phyloP scores from a whole-genome alignment of 2,888 invertebrate species.

The Amblyjoppa fuscipennis region DNA sequence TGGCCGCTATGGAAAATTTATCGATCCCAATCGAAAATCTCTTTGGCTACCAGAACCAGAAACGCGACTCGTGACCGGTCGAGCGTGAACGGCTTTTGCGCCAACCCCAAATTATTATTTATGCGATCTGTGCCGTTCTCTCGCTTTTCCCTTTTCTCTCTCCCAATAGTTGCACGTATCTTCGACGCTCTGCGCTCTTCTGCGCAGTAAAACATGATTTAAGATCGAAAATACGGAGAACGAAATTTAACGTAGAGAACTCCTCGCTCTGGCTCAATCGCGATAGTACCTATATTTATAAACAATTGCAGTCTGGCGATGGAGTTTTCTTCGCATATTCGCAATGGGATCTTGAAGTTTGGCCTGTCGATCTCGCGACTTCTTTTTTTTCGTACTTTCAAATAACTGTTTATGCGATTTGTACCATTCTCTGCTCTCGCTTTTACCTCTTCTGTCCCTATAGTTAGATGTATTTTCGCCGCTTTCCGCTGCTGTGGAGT shows the following conservation, averaged over 20 bases:
- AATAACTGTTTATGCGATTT: too few species aligned
- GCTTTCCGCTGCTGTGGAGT: not conserved
- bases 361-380: not conserved
- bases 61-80: conserved; percentile 56
- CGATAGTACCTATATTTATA: not conserved
- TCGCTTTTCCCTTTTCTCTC: conserved; percentile 8
- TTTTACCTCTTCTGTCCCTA: conserved; percentile 25
- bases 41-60: conserved; percentile 46
- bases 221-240: conserved; percentile 30
- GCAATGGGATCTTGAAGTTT: not conserved
- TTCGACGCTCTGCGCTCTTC: not conserved
- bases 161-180: not conserved
- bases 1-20: conserved; percentile 75
- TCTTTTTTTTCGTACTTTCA: not conserved
- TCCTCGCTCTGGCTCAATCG: not conserved
- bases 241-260: conserved; percentile 1
- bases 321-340: not conserved
- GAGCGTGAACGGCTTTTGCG: conserved; percentile 69
- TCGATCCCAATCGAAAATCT: conserved; percentile 71
- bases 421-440: not conserved
- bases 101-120: conserved; percentile 69
- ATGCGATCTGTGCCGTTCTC: conserved; percentile 29
- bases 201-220: conserved; percentile 44
- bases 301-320: not conserved
- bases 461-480: conserved; percentile 1